Evolutionary conservation across 2,797 vertebrate genomes (phyloP), one percentile per base, ranked within the genome.

Genomic region (Ptychobarbus kaznakovi): DNA sequence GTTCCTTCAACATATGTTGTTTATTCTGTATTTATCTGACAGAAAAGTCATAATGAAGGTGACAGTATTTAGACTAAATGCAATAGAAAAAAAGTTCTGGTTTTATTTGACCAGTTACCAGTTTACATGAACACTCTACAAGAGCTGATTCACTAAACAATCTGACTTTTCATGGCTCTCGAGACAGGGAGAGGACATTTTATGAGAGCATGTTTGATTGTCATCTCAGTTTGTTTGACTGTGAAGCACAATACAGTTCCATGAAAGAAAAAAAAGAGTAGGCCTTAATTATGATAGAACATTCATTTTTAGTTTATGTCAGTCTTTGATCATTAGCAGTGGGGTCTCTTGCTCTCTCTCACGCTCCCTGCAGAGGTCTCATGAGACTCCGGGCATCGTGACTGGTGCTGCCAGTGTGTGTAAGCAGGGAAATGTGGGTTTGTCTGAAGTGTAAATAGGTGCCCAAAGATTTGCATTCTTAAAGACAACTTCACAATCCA

Each of bases 401-500:
- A 76, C 44, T 77, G 22, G 46, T 16, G 46, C 28, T 75, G 82
- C 28, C 22, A 13, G 44, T 83, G 72, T 38, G 42, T 51, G 18
- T 38, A 53, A 49, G 70, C 18, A n/a, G 53, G 40, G 13, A 84
- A 77, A 77, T 69, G 46, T 75, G 72, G n/a, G 22, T 56, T 82
- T 38, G 38, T 82, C 61, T 82, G 40, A 78, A 63, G 42, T 86
- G 46, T 63, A 82, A 78, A 84, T 85, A 63, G 40, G 10, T 78
- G 81, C 22, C 38, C 49, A 69, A 82, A 83, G 53, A 72, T 22
- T 69, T 5, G 72, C 6, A 35, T 53, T 76, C n/a, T 81, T 74
- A 40, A 75, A 42, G 28, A 72, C 15, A 2, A 13, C 40, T 83
- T 75, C 56, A 15, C 42, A 51, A 65, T 66, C 58, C 81, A 73